Evolutionary conservation across 2,888 invertebrate species (phyloP), one percentile per base, ranked within the genome.

Genomic region (Asteroscopus sphinx): DNA sequence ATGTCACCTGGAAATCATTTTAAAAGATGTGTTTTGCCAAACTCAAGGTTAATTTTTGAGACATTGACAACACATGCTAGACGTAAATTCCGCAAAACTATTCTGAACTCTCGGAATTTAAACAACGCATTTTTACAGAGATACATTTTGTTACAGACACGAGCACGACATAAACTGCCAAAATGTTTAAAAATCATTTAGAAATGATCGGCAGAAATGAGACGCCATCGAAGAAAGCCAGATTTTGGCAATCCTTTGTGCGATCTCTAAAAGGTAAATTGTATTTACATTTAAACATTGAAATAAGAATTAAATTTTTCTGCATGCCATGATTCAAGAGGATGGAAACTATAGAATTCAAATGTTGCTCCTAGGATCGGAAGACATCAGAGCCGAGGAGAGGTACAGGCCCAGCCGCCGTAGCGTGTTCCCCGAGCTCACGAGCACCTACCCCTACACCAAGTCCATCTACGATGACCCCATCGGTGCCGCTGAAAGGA

Each of bases 121-220:
- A 32, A 36, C 35, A 35, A 37, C 47, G 44, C 30, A 60, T 49
- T 12, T 35, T 63, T 42, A 68, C 46, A 48, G 12, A 21, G 17
- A 39, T 41, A 44, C 39, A 51, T 76, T 86, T 89, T 85, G 80
- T 93, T 93, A 55, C 94, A 97, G 97, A 96, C 95, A 97, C 97
- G 97, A 97, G 96, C 96, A 95, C 95, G 93, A 95, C 95, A 95
- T 95, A 95, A 95, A 91, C 94, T 89, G 95, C 93, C 95, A 97
- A 96, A 95, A 97, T 98, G 97, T 97, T 98, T 95, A 97, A 97
- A 95, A 97, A 95, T 94, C 98, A 98, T 95, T 96, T 98, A 95
- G 98, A 98, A 95, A 98, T 98, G 97, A 98, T 98, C 92, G 97
- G 98, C 95, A 96, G 98, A 95, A 98, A 98, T 93, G 98, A 98